Conservation (phyloP, 2,888 invertebrate species). For the Ceramica pisi region DNA sequence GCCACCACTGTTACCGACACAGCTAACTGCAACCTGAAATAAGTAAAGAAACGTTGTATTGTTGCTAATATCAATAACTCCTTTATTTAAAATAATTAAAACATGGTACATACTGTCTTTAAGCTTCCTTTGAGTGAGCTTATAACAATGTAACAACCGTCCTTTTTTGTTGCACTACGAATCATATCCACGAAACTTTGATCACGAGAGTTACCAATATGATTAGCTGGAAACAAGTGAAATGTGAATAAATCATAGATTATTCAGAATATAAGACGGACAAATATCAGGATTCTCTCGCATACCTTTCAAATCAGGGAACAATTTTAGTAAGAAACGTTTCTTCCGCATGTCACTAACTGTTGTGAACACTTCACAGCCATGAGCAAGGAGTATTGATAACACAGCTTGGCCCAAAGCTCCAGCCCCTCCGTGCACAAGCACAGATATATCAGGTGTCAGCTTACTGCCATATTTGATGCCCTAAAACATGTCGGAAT, state of each 20-base stretch:
- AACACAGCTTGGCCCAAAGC: slow-evolving; percentile 82
- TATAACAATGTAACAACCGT: slow-evolving; percentile 77
- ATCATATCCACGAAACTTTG: slow-evolving; percentile 76
- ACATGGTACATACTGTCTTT: slow-evolving; percentile 73
- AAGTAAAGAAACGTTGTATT: background rate
- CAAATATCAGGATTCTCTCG: too few relatives aligned
- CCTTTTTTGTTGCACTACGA: slow-evolving; percentile 68
- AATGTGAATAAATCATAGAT: background rate
- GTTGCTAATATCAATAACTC: background rate
- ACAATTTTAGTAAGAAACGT: slow-evolving; percentile 76
- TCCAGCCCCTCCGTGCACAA: slow-evolving; percentile 73
- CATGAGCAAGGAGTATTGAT: slow-evolving; percentile 74
- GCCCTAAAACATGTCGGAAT: slow-evolving; percentile 54
- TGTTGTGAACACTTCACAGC: slow-evolving; percentile 79
- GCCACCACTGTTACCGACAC: too few relatives aligned
- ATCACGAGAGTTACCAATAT: slow-evolving; percentile 80
- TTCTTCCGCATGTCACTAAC: slow-evolving; percentile 80
- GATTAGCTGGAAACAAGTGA: slow-evolving; percentile 70
- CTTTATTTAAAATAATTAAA: background rate
- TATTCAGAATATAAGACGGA: too few relatives aligned
- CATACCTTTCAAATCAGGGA: slow-evolving; percentile 77
- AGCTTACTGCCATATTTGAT: slow-evolving; percentile 53
- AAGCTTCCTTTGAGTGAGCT: slow-evolving; percentile 71
- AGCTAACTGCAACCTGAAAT: slow-evolving; percentile 61
- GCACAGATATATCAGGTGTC: slow-evolving; percentile 59